Percentiles rank a stretch among this genome's conserved stretches.
Evolutionary conservation across 2,888 invertebrate genomes (phyloP).

Genomic region (Eretmocerus hayati): DNA sequence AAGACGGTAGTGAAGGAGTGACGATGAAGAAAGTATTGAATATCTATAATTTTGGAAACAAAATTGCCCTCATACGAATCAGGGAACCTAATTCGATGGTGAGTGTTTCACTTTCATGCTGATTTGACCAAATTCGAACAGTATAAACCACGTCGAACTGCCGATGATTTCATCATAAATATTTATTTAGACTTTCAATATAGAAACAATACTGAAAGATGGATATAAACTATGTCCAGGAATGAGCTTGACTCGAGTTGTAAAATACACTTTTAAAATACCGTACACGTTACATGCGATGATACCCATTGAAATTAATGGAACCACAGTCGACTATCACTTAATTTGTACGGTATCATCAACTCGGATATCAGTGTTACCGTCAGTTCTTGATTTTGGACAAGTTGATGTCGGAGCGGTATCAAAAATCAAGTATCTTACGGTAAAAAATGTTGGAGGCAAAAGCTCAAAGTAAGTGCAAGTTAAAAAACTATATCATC

Average conservation of each 20-base stretch:
- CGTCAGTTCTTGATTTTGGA: conserved; percentile 44
- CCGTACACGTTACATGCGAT: conserved; percentile 32
- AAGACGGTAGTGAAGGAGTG: conserved; percentile 46
- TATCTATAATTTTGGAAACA: conserved; percentile 42
- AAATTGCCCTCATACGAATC: conserved; percentile 38
- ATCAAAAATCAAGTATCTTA: conserved; percentile 40
- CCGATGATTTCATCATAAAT: background rate
- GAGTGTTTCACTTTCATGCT: conserved; percentile 20
- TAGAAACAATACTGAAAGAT: conserved; percentile 30
- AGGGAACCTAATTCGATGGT: conserved; percentile 44
- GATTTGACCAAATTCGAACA: background rate
- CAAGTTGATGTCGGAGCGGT: conserved; percentile 44
- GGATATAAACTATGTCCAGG: conserved; percentile 41
- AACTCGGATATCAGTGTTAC: conserved; percentile 34
- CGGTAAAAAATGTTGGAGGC: conserved; percentile 42
- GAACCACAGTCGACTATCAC: conserved; percentile 33
- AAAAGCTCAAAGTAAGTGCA: conserved; percentile 36
- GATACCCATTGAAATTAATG: conserved; percentile 43
- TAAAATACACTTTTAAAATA: conserved; percentile 40
- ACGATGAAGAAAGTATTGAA: conserved; percentile 34
- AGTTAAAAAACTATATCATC: background rate
- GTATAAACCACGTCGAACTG: background rate
- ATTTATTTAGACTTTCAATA: conserved; percentile 38
- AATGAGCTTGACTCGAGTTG: conserved; percentile 36
- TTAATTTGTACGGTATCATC: conserved; percentile 33